Conservation (phyloP, 53 echinoderm and acorn worm species). For the Holothuria leucospilota region DNA sequence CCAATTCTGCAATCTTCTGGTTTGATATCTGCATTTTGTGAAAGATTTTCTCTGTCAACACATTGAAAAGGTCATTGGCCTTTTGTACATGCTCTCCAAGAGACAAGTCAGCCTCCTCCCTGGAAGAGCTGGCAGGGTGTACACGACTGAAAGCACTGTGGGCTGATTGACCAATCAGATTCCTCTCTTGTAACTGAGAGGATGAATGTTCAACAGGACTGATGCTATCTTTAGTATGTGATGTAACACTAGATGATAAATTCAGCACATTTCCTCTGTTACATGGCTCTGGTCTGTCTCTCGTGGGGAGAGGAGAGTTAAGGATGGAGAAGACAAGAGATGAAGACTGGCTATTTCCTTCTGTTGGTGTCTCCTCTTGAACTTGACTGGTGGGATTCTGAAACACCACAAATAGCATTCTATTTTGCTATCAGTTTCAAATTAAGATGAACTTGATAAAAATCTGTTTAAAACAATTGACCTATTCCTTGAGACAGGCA, state of each 20-base stretch:
- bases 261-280: too few relatives aligned
- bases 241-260: background rate
- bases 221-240: background rate
- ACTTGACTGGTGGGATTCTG: background rate
- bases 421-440: background rate
- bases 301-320: constrained; percentile 5
- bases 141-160: constrained; percentile 76
- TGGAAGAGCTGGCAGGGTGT: constrained; percentile 10
- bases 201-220: background rate
- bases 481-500: too few relatives aligned
- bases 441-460: background rate
- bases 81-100: constrained; percentile 66
- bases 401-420: background rate
- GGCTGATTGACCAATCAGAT: background rate
- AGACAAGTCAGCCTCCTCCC: constrained; percentile 20
- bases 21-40: constrained; percentile 45
- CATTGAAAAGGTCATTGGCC: constrained; percentile 46
- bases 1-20: constrained; percentile 55
- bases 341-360: background rate
- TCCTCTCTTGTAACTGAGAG: too few relatives aligned
- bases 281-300: too few relatives aligned
- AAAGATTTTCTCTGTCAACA: constrained; percentile 50
- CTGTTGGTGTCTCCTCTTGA: background rate
- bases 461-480: too few relatives aligned
- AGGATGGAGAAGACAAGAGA: constrained; percentile 39